phyloP scores from a whole-genome alignment of 2,888 invertebrate genomes.

The Cryptophagus acutangulus region DNA sequence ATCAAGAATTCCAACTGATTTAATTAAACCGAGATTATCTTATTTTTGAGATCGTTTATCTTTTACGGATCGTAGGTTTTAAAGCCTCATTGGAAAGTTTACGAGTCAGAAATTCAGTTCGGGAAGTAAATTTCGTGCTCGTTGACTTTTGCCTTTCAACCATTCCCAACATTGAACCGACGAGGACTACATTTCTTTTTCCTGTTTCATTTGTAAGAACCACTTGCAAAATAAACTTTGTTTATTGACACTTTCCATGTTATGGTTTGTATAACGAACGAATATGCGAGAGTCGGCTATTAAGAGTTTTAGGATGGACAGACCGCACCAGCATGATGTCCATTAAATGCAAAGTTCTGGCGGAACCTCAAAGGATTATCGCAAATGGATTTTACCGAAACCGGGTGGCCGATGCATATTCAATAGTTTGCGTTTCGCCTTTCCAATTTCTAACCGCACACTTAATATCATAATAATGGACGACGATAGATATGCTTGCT shows the following conservation, averaged over 20 bases:
- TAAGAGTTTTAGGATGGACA: no score
- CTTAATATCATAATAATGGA: slow-evolving; percentile 21
- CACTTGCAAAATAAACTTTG: neutral
- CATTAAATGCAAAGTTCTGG: slow-evolving; percentile 34
- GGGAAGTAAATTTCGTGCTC: slow-evolving; percentile 4
- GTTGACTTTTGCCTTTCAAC: neutral
- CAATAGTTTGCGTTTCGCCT: slow-evolving; percentile 33
- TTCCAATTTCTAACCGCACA: slow-evolving; percentile 23
- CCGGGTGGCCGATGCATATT: slow-evolving; percentile 33
- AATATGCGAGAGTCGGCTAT: neutral
- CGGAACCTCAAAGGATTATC: slow-evolving; percentile 38
- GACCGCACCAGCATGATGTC: no score
- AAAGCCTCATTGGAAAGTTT: slow-evolving; percentile 8
- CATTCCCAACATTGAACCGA: neutral
- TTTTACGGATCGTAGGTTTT: slow-evolving; percentile 28
- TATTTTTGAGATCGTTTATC: slow-evolving; percentile 34
- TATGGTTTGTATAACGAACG: no score
- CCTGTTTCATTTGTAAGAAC: neutral
- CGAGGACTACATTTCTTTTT: neutral
- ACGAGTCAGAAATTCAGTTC: neutral
- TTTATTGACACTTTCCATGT: neutral
- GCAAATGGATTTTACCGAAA: slow-evolving; percentile 37
- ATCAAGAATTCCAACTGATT: slow-evolving; percentile 31
- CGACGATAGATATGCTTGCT: no score
- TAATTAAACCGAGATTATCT: slow-evolving; percentile 35